Percentiles rank a stretch among this genome's conserved stretches.
These are phyloP conservation scores for Chaenocephalus aceratus DNA, from an alignment of 2,113 vertebrate species.

Conservation along the genomic window DNA sequence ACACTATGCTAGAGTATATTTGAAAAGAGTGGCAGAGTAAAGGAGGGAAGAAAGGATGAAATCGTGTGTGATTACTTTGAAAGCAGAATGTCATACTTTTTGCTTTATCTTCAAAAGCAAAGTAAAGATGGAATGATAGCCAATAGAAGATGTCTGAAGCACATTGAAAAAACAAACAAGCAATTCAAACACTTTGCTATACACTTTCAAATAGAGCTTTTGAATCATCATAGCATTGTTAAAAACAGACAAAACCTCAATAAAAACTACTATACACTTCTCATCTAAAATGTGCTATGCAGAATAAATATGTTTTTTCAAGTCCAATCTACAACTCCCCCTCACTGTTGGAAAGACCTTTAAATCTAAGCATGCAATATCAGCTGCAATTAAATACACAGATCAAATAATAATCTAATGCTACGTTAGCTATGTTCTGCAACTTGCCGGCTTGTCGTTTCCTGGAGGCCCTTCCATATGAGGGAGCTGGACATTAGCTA, in stretches of 20 bases:
- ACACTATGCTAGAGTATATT: neutral
- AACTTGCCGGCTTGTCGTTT: conserved; percentile 84
- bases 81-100: neutral
- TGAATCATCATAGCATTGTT: neutral
- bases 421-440: conserved; percentile 70
- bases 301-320: conserved; percentile 9
- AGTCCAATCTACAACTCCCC: conserved; percentile 60
- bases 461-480: conserved; percentile 96
- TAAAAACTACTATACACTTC: neutral
- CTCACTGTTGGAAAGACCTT: conserved; percentile 61
- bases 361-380: conserved; percentile 66
- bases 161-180: neutral
- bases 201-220: neutral
- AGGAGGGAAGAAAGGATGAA: neutral
- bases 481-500: conserved; percentile 98
- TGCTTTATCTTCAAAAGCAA: conserved; percentile 15
- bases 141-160: conserved; percentile 1
- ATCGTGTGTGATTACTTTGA: neutral
- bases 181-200: neutral
- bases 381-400: conserved; percentile 52
- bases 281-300: neutral
- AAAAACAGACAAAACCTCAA: conserved; percentile 31
- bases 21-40: neutral
- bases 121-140: conserved; percentile 28
- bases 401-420: conserved; percentile 38